These are phyloP conservation scores for Lycodopsis pacificus DNA, from an alignment of 2,797 vertebrate genomes.

Conservation along the genomic window DNA sequence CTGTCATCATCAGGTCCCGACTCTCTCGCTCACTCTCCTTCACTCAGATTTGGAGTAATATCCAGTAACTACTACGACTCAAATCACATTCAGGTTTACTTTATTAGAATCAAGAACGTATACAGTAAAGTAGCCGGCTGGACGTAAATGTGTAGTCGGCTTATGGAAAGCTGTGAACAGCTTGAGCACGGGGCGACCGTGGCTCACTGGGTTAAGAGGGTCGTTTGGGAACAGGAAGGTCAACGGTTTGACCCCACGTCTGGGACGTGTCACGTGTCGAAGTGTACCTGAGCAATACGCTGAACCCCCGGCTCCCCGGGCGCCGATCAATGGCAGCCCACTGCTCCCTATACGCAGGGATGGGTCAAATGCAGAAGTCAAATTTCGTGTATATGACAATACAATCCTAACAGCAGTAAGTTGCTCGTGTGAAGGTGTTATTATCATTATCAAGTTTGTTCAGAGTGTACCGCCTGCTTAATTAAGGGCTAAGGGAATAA, in stretches of 20 bases:
- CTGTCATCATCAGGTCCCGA: too few species aligned
- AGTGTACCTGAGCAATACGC: too few species aligned
- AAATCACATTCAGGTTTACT: not conserved
- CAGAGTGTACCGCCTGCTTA: constrained; percentile 15
- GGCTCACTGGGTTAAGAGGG: too few species aligned
- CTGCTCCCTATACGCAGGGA: too few species aligned
- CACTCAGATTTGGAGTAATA: not conserved
- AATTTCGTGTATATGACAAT: too few species aligned
- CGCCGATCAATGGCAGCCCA: too few species aligned
- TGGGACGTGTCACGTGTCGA: too few species aligned
- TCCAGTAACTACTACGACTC: not conserved
- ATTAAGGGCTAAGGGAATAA: constrained; percentile 48
- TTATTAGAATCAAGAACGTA: not conserved
- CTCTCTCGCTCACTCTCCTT: not conserved
- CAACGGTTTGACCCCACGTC: too few species aligned
- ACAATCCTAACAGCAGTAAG: not conserved
- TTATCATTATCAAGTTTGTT: constrained; percentile 8
- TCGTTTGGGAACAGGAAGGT: too few species aligned
- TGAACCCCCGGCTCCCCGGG: too few species aligned
- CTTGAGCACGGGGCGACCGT: not conserved
- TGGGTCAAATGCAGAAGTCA: too few species aligned
- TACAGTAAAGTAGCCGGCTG: not conserved
- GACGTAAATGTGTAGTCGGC: not conserved
- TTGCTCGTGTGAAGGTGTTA: constrained; percentile 8
- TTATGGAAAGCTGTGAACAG: not conserved